Evolutionary conservation across 2,888 invertebrate genomes (phyloP).

Genomic region (Cetonia aurata): DNA sequence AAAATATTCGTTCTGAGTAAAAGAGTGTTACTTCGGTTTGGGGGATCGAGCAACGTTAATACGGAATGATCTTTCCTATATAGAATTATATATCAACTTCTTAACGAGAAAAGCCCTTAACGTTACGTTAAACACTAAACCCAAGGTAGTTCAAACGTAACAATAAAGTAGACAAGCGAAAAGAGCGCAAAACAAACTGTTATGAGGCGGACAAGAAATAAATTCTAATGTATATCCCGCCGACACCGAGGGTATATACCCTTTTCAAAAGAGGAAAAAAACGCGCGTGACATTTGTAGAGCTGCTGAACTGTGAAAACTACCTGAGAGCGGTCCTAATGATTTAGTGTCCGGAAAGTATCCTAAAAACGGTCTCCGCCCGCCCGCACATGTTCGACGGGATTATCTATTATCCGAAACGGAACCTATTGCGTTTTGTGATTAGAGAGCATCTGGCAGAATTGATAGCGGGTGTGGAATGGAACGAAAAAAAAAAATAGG

Average conservation of each 20-base stretch:
- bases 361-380: constrained; percentile 5
- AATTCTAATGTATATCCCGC: constrained; percentile 22
- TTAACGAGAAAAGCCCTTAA: no score
- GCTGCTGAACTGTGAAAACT: constrained; percentile 37
- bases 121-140: no score
- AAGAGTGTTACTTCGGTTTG: no score
- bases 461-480: no score
- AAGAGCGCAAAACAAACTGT: constrained; percentile 31
- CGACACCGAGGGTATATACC: constrained; percentile 8
- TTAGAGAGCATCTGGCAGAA: no score
- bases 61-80: no score
- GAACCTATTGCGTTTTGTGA: no score
- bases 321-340: constrained; percentile 32
- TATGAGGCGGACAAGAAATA: constrained; percentile 34
- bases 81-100: no score
- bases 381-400: constrained; percentile 15
- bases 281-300: constrained; percentile 31
- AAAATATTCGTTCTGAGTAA: no score
- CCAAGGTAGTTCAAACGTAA: no score
- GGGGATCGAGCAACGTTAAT: no score
- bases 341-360: constrained; percentile 32
- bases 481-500: no score
- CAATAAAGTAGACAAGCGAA: constrained; percentile 21
- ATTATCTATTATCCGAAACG: constrained; percentile 5
- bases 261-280: constrained; percentile 31